Base-by-base conservation (phyloP, 2,888 invertebrate species). In the Eurytoma californica region DNA sequence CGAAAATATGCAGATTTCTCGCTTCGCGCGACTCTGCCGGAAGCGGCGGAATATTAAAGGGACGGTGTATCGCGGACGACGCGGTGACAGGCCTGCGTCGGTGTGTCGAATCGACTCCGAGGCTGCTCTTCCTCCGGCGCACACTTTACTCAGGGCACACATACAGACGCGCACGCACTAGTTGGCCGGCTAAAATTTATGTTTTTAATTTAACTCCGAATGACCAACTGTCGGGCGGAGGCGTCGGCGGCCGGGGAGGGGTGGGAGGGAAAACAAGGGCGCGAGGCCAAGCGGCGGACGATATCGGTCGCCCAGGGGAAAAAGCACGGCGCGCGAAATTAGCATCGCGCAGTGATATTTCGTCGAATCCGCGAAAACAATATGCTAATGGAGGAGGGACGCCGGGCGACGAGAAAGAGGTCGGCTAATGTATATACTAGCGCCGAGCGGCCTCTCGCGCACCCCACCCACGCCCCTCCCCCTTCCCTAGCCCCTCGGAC, bases 151-250 rank as follows among this genome's bases (percentile, higher is more conserved):
- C 39, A 9, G 9, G 39, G 9, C 9, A 9, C 39, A 9, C 39
- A 9, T 9, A 39, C 39, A 39, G 3, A 0, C 39, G 7, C 7
- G 3, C 67, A 79, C 30, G 77, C 80, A 76, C 79, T 67, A 24
- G 83, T 82, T 82, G 83, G 75, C 83, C 80, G 83, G 77, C 83
- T 82, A 82, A 87, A 89, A 89, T 89, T 89, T 89, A 89, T 88
- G 88, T 89, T 88, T 89, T 89, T 89, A 89, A 89, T 89, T 89
- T 89, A 87, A 87, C 88, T 87, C 87, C 85, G 86, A 87, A 88
- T 89, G 87, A 89, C 87, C 88, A 88, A 88, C 87, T 86, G 88
- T 89, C 88, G 86, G 83, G 86, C 82, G 81, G 77, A 79, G 24
- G 39, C 30, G 73, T n/a, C 53, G 53, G 53, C 53, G 63, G 63